A percentile compares a stretch with the other conserved stretches of the same genome.
Conservation (phyloP, 1,140 invertebrate genomes). For the Zaprionus inermis region DNA sequence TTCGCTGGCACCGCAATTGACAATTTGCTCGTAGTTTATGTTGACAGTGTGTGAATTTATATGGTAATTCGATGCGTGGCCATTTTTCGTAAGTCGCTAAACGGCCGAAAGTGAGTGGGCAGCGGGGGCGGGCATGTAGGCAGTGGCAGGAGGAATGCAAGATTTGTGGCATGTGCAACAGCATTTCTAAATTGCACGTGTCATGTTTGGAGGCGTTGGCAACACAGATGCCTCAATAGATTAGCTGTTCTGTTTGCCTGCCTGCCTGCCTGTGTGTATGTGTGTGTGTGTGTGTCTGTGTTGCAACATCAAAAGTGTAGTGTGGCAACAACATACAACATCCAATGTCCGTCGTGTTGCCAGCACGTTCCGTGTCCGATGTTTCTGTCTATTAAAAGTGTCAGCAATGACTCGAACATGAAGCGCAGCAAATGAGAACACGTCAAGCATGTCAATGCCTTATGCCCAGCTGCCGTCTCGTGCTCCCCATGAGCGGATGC, state of each 20-base stretch:
- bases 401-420: conserved; percentile 60
- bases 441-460: conserved; percentile 47
- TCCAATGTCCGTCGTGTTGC: neutral
- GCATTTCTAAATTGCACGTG: conserved; percentile 67
- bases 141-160: neutral
- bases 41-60: conserved; percentile 77
- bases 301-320: conserved; percentile 20
- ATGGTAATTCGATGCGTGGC: conserved; percentile 63
- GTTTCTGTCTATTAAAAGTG: conserved; percentile 76
- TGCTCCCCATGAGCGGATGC: conserved; percentile 3
- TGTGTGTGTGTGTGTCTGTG: too few relatives aligned
- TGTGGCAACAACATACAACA: conserved; percentile 1
- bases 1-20: conserved; percentile 71
- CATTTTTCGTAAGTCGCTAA: conserved; percentile 64
- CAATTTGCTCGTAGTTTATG: conserved; percentile 79
- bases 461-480: conserved; percentile 16
- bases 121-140: neutral
- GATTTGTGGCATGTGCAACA: conserved; percentile 19
- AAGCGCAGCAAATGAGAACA: conserved; percentile 38
- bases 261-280: neutral
- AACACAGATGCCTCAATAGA: conserved; percentile 79
- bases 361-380: conserved; percentile 26
- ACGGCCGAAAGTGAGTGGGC: conserved; percentile 31
- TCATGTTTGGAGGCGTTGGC: conserved; percentile 68
- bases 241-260: conserved; percentile 62